Evolutionary conservation across 2,888 invertebrate genomes (phyloP).

Genomic region (Pachycephus smyrnensis): DNA sequence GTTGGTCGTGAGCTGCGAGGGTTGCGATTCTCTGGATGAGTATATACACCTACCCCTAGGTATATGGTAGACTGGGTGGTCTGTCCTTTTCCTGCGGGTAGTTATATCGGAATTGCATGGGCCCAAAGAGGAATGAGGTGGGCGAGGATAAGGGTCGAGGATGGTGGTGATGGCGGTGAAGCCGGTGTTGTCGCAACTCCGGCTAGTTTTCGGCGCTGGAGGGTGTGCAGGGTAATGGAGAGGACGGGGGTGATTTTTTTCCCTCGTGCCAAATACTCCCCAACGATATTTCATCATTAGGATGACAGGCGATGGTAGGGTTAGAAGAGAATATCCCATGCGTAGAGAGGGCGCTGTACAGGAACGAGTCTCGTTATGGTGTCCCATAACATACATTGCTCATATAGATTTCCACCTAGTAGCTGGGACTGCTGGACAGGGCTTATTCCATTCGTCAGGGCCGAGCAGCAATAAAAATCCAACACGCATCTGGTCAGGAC

Average conservation of each 20-base stretch:
- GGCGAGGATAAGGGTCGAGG: neutral
- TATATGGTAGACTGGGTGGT: neutral
- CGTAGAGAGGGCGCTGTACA: neutral
- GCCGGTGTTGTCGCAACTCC: neutral
- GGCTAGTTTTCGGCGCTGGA: neutral
- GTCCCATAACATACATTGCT: neutral
- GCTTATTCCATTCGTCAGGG: neutral
- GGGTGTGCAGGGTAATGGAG: neutral
- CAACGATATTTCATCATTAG: constrained; percentile 66
- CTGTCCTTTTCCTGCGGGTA: constrained; percentile 26
- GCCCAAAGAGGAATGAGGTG: constrained; percentile 24
- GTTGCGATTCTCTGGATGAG: neutral
- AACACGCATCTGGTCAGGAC: neutral
- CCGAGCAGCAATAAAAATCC: neutral
- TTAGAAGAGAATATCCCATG: constrained; percentile 36
- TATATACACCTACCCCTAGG: neutral
- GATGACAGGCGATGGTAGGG: constrained; percentile 59
- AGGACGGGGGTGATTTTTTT: constrained; percentile 7
- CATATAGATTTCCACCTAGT: neutral
- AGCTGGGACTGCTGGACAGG: neutral
- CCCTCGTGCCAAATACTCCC: constrained; percentile 33
- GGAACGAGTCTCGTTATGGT: neutral
- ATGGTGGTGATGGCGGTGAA: neutral
- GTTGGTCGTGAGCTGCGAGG: neutral
- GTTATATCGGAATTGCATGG: constrained; percentile 59